Evolutionary conservation across 23 tunicate species (phyloP).

Genomic region (Halocynthia aurantium): DNA sequence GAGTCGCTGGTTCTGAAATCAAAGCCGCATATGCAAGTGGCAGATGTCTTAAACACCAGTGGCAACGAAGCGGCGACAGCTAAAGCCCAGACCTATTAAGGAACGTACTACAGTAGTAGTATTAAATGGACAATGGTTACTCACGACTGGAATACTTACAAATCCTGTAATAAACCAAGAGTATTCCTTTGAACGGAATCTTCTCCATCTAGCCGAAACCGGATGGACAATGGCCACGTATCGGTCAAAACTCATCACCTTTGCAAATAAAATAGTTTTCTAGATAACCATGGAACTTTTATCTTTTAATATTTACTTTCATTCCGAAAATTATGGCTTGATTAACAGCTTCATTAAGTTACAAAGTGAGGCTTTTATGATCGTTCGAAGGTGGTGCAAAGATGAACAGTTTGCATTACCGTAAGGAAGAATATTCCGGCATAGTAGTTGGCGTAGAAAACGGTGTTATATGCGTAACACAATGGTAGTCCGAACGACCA

Average conservation of each 20-base stretch:
- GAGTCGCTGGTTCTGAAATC: slow-evolving; percentile 15
- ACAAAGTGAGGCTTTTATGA: not conserved
- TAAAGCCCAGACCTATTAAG: slow-evolving; percentile 34
- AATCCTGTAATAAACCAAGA: slow-evolving; percentile 36
- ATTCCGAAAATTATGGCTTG: too few species aligned
- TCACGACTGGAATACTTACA: slow-evolving; percentile 25
- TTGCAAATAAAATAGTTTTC: not conserved
- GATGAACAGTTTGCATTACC: slow-evolving; percentile 17
- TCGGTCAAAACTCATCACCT: slow-evolving; percentile 93
- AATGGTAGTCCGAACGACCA: slow-evolving; percentile 36
- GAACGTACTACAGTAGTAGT: not conserved
- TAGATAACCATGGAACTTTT: too few species aligned
- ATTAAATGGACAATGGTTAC: not conserved
- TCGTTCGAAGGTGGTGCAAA: not conserved
- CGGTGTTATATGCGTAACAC: slow-evolving; percentile 38
- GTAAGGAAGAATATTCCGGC: slow-evolving; percentile 81
- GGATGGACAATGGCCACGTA: slow-evolving; percentile 80
- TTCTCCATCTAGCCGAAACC: slow-evolving; percentile 52
- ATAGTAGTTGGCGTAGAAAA: slow-evolving; percentile 62
- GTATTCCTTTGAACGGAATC: slow-evolving; percentile 44
- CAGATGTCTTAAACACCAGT: slow-evolving; percentile 33
- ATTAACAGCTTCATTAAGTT: too few species aligned
- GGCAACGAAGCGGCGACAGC: slow-evolving; percentile 40
- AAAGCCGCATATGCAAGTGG: slow-evolving; percentile 33
- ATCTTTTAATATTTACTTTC: too few species aligned